phyloP scores from a whole-genome alignment of 1,140 invertebrate species.

The Euura lappo region DNA sequence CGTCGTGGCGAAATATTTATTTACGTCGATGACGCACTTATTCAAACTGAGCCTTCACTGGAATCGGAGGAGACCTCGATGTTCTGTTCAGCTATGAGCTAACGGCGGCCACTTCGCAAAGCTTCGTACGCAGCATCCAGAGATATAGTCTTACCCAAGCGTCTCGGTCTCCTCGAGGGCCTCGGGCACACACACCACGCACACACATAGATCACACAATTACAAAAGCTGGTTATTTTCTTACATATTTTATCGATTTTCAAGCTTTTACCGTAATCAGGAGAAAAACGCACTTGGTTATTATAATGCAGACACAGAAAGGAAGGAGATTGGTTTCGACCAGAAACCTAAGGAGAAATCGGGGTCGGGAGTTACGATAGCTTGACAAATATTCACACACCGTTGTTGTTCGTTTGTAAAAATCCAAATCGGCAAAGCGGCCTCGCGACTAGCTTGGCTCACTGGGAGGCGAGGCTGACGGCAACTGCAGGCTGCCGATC shows the following conservation, averaged over 20 bases:
- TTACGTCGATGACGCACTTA: not conserved
- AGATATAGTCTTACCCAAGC: slow-evolving; percentile 5
- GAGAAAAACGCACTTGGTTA: too few relatives aligned
- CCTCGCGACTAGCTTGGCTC: slow-evolving; percentile 4
- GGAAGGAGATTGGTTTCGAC: too few relatives aligned
- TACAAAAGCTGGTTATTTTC: too few relatives aligned
- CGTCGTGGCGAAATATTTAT: not conserved
- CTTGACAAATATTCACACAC: not conserved
- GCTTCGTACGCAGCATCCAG: not conserved
- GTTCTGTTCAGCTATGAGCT: not conserved
- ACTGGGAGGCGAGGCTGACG: slow-evolving; percentile 6
- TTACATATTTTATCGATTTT: too few relatives aligned
- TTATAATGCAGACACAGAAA: too few relatives aligned
- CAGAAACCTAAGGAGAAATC: too few relatives aligned
- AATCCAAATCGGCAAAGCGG: not conserved
- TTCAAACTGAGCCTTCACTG: not conserved
- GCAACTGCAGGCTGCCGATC: slow-evolving; percentile 3
- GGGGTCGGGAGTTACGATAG: too few relatives aligned
- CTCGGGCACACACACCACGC: not conserved
- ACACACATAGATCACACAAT: not conserved
- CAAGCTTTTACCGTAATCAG: too few relatives aligned
- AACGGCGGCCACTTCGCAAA: slow-evolving; percentile 1
- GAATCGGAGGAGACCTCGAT: not conserved
- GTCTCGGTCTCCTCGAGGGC: slow-evolving; percentile 4
- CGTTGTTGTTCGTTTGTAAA: slow-evolving; percentile 1